Base-by-base conservation (phyloP, 2,113 vertebrate species). In the Tonatia bakeri region DNA sequence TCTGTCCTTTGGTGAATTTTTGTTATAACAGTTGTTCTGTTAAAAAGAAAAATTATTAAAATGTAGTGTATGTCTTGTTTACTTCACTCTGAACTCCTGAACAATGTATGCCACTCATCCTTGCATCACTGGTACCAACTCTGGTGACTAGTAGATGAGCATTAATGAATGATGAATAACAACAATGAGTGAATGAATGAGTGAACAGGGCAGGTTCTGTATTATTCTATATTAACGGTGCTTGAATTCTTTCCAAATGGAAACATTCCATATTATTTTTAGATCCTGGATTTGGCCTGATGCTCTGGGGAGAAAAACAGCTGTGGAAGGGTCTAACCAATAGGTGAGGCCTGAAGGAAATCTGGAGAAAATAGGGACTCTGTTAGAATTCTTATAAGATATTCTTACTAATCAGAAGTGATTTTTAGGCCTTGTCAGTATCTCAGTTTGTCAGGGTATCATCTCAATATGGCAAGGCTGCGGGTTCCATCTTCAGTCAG, bases 41-140 rank as follows among this genome's bases (percentile, higher is more conserved):
- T 86, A 94, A 93, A 96, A 95, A 69, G 4, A 61, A 69, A 84
- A 89, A 33, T n/a, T 22, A 69, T 24, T 89, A 75, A 97, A 95
- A 86, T 73, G 31, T 3, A 86, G 70, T 40, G 73, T 77, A 31
- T 56, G 87, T 38, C 45, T 95, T 91, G 0, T 31, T n/a, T 24
- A 81, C 75, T 80, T 67, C 36, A 90, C 56, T 56, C 16, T 75
- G 45, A 92, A 31, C 33, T 82, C 79, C 67, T 43, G 54, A 45
- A 61, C 5, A 47, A 72, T 9, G 3, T 28, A 47, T 92, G 92
- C 93, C 70, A 69, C 77, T 80, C 33, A 38, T 89, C 59, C 86
- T 90, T 72, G 31, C 33, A 56, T 81, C 6, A 12, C 16, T 33
- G 73, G 31, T 92, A 73, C 33, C 33, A 77, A 95, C 50, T 1